Evolutionary conservation across 2,113 vertebrate species (phyloP).

Genomic region (Myanophis thanlyinensis): DNA sequence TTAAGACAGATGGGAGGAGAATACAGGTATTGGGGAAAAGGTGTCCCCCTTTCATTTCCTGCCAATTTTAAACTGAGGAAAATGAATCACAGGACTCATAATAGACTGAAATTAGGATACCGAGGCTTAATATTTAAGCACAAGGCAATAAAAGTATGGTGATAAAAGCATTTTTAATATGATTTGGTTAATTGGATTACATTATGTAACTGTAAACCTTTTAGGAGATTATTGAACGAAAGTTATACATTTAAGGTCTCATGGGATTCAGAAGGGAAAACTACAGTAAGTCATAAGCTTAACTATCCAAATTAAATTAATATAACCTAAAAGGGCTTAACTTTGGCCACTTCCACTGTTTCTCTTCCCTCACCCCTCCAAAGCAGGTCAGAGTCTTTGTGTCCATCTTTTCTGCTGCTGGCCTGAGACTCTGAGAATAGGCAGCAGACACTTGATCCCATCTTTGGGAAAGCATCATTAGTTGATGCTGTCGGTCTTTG

Average conservation of each 20-base stretch:
- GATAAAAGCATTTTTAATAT: background rate
- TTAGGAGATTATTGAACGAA: background rate
- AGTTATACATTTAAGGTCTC: background rate
- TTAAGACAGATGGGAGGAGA: background rate
- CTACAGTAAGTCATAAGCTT: background rate
- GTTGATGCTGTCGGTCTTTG: background rate
- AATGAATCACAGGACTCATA: background rate
- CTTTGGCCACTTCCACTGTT: background rate
- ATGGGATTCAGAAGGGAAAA: background rate
- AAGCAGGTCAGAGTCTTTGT: background rate
- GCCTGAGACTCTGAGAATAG: background rate
- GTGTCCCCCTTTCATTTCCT: background rate
- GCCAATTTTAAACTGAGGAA: constrained; percentile 1
- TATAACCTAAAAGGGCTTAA: background rate
- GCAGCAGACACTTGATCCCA: background rate
- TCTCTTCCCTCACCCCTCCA: background rate
- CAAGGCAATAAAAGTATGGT: background rate
- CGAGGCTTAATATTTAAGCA: background rate
- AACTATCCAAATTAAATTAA: background rate
- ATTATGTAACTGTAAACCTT: background rate
- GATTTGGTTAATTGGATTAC: background rate
- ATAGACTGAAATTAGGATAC: background rate
- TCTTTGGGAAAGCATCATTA: background rate
- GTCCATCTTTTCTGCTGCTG: background rate
- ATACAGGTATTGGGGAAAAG: background rate